Evolutionary conservation across 1,140 invertebrate genomes (phyloP), one percentile per base, ranked within the genome.

Genomic region (Sipha flava): DNA sequence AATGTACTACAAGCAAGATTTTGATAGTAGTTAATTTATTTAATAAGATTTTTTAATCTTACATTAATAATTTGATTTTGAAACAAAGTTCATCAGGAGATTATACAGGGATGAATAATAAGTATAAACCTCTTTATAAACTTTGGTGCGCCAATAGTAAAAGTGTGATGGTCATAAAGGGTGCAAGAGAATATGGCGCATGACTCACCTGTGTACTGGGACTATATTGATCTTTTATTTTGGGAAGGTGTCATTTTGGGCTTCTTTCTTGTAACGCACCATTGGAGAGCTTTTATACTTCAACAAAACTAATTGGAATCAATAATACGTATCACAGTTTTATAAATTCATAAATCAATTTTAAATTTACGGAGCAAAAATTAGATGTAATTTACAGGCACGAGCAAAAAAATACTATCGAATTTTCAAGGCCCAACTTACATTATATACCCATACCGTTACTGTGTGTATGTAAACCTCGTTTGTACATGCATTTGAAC

Each of bases 371-470:
- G 3, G 23, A 31, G 21, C 62, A 23, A 40, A 37, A 64, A 40
- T 23, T 21, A 21, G n/a, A 52, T 14, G 62, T 40, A 66, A 16
- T 40, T 40, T 40, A 40, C 40, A 68, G 26, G 57, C 47, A 73
- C 14, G 21, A 21, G 18, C 72, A 18, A 57, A 10, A 40, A 75
- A 75, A 75, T 57, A 75, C 21, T 57, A 57, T 9, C 72, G 7
- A 75, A 75, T 57, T 75, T 75, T 75, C 72, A 75, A 75, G 72
- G 72, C 57, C 72, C 34, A 37, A 57, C 34, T 75, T 37, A 37
- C 52, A 57, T 54, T 57, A 54, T 26, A 45, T 18, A 37, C 29
- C 26, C 70, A 12, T 54, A 4, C 45, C 68, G 43, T 52, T 21
- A 37, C 70, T 9, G 47, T 52, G n/a, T 37, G 34, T 40, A 34